These are phyloP conservation scores for Metaphire vulgaris DNA, from an alignment of 1,140 invertebrate species.

Conservation along the genomic window DNA sequence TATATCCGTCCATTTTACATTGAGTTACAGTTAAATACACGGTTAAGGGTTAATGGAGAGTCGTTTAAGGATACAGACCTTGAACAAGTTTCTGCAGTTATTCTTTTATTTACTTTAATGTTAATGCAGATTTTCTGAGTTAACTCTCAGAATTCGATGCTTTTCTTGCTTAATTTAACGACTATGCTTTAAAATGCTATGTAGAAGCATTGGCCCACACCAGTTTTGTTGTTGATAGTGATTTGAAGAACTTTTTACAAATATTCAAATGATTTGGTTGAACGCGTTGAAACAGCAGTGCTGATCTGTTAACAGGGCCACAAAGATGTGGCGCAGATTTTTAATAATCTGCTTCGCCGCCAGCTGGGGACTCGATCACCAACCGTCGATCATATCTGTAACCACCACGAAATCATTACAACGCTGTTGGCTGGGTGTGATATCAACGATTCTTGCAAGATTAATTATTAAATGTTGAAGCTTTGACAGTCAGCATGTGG, in stretches of 20 bases:
- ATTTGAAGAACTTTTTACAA: too few relatives aligned
- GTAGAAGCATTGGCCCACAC: too few relatives aligned
- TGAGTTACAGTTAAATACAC: too few relatives aligned
- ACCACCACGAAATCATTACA: conserved; percentile 92
- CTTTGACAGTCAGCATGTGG: neutral
- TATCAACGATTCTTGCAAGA: neutral
- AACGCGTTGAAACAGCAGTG: too few relatives aligned
- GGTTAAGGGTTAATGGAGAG: neutral
- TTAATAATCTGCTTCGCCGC: conserved; percentile 94
- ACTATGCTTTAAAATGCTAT: neutral
- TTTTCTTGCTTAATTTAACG: neutral
- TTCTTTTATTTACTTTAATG: neutral
- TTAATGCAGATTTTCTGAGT: neutral
- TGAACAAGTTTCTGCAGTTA: neutral
- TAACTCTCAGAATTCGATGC: neutral
- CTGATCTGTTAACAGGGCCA: conserved; percentile 70
- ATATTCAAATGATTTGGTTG: too few relatives aligned
- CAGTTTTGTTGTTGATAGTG: too few relatives aligned
- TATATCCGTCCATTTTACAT: too few relatives aligned
- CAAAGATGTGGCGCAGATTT: conserved; percentile 98
- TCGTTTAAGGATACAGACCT: neutral
- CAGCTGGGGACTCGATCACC: conserved; percentile 96
- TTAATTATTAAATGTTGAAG: too few relatives aligned
- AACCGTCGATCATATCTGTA: conserved; percentile 97
- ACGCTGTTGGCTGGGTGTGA: conserved; percentile 84